Evolutionary conservation across 1,140 invertebrate genomes (phyloP), one percentile per base, ranked within the genome.

Genomic region (Hyles euphorbiae): DNA sequence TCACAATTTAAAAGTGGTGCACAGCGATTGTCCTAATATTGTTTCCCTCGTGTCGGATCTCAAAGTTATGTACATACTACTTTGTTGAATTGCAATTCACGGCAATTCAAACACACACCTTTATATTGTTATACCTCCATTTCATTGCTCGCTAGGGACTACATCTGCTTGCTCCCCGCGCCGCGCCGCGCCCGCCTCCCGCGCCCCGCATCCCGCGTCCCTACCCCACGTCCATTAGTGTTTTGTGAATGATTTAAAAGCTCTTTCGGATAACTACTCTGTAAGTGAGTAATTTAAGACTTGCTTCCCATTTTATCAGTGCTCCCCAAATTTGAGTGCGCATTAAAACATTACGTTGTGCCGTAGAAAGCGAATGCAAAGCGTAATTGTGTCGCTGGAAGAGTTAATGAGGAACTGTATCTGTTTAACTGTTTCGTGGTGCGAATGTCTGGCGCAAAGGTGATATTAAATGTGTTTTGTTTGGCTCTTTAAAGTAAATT

Each of bases 221-320:
- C 70, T 69, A 73, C 82, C 79, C 81, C 79, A 82, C 83, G 85
- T 88, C 85, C 85, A 88, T 88, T 88, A 88, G 85, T 88, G 85
- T 88, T 88, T 88, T 88, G 85, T 88, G 85, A 88, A 88, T 88
- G 85, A 88, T 88, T 88, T 88, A 88, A 88, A 88, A 88, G 85
- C 85, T 87, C 85, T 88, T 88, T 88, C 82, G 83, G 83, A 88
- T 87, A 88, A 88, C 85, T 88, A 88, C 83, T 87, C 79, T 80
- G 85, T 85, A 88, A 88, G 85, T 88, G 85, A 88, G 85, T 88
- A 88, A 88, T 88, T 87, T 85, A 83, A 85, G 83, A 84, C 82
- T 85, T 81, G 79, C 78, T 86, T 86, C 84, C 82, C 78, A 86
- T 88, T 88, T 83, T 86, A 86, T 86, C 83, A 85, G 83, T 80